A percentile compares a stretch with the other conserved stretches of the same genome.
phyloP scores from a whole-genome alignment of 1,140 invertebrate species.

The Nebria ingens region DNA sequence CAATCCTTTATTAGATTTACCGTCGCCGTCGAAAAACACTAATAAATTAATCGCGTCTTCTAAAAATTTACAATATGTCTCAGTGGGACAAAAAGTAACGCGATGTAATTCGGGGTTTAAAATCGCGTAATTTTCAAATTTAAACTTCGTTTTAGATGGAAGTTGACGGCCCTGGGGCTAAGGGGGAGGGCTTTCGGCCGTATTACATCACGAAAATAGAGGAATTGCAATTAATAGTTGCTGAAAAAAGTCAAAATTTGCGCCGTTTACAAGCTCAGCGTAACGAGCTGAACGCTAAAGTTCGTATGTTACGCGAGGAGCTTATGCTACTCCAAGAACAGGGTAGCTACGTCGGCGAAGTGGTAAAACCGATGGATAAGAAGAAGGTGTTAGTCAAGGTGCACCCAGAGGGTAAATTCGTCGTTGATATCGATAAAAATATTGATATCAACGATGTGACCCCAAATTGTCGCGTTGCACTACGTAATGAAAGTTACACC shows the following conservation, averaged over 20 bases:
- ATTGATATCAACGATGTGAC: constrained; percentile 98
- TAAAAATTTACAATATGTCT: no score
- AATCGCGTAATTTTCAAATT: neutral
- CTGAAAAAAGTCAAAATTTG: constrained; percentile 96
- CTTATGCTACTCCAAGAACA: constrained; percentile 97
- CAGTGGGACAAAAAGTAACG: no score
- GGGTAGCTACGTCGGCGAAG: constrained; percentile 98
- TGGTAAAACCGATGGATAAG: constrained; percentile 99
- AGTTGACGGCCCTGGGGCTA: constrained; percentile 54
- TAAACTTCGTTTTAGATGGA: constrained; percentile 61
- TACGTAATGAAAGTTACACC: constrained; percentile 97
- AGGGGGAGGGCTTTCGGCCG: constrained; percentile 81
- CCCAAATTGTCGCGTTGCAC: constrained; percentile 93
- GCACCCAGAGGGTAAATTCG: constrained; percentile 99
- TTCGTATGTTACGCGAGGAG: constrained; percentile 95
- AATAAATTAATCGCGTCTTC: no score
- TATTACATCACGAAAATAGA: constrained; percentile 98
- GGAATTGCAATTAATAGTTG: constrained; percentile 88
- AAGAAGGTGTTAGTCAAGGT: constrained; percentile 99
- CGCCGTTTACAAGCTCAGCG: constrained; percentile 94
- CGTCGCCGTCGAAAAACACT: no score
- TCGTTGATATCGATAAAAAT: constrained; percentile 98
- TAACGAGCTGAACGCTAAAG: constrained; percentile 99
- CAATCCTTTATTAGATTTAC: neutral
- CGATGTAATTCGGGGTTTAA: no score